Percentiles rank a stretch among this genome's conserved stretches.
These are phyloP conservation scores for Prosopocoilus inquinatus DNA, from an alignment of 2,888 invertebrate species.

Conservation along the genomic window DNA sequence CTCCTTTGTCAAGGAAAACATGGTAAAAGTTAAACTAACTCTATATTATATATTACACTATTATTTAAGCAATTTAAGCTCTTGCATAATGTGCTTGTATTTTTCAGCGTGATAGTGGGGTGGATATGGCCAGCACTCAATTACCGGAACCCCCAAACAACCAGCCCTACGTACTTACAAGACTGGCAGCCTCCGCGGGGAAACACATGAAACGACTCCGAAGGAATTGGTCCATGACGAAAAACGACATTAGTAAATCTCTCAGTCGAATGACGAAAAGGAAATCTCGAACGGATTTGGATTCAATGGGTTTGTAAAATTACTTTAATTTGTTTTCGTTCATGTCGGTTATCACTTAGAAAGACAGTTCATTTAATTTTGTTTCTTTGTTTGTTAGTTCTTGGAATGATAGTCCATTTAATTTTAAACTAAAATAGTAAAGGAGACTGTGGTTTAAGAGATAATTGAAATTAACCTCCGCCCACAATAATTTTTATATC, in stretches of 20 bases:
- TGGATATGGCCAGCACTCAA: slow-evolving; percentile 54
- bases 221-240: slow-evolving; percentile 58
- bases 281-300: slow-evolving; percentile 42
- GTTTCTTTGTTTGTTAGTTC: too few species aligned
- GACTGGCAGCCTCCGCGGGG: slow-evolving; percentile 61
- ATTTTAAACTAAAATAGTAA: too few species aligned
- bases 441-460: too few species aligned
- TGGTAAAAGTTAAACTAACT: slow-evolving; percentile 20
- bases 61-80: background rate
- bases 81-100: background rate
- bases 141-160: slow-evolving; percentile 60
- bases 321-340: too few species aligned
- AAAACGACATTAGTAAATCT: slow-evolving; percentile 60
- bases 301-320: slow-evolving; percentile 26
- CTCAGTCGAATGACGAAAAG: slow-evolving; percentile 51
- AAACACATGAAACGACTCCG: slow-evolving; percentile 66
- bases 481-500: too few species aligned
- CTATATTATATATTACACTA: background rate
- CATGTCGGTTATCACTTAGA: too few species aligned
- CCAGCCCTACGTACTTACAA: slow-evolving; percentile 60
- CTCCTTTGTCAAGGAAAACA: slow-evolving; percentile 51
- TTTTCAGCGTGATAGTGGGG: slow-evolving; percentile 52
- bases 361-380: too few species aligned
- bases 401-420: too few species aligned
- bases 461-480: too few species aligned